phyloP scores from a whole-genome alignment of 2,797 vertebrate genomes.

The Echiichthys vipera region DNA sequence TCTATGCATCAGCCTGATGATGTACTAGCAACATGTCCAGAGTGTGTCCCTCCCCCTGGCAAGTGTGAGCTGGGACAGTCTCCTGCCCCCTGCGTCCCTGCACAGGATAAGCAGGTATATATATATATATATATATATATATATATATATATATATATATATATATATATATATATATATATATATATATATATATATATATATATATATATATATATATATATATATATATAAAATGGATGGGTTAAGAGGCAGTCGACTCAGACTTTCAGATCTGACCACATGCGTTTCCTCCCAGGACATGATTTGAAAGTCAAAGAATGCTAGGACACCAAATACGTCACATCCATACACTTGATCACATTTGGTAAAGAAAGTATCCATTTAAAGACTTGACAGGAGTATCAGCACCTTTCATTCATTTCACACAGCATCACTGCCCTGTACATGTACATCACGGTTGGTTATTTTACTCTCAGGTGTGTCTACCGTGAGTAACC shows the following conservation, averaged over 20 bases:
- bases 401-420: constrained; percentile 15
- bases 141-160: background rate
- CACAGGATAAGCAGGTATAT: background rate
- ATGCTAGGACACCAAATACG: constrained; percentile 1
- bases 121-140: background rate
- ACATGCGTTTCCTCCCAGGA: background rate
- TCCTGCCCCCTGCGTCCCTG: background rate
- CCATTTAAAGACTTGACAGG: constrained; percentile 7
- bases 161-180: background rate
- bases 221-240: background rate
- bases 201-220: background rate
- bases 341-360: background rate
- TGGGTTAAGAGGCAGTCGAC: background rate
- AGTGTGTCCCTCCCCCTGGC: background rate
- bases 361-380: constrained; percentile 6
- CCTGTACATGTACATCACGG: constrained; percentile 18
- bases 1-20: background rate
- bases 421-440: constrained; percentile 9
- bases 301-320: constrained; percentile 9
- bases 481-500: constrained; percentile 22
- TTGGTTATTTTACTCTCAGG: constrained; percentile 17
- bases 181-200: background rate
- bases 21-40: background rate
- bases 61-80: background rate
- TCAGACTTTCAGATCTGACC: background rate